These are phyloP conservation scores for Mus musculus DNA, from an alignment of 2,113 vertebrate species.

Conservation along the genomic window DNA sequence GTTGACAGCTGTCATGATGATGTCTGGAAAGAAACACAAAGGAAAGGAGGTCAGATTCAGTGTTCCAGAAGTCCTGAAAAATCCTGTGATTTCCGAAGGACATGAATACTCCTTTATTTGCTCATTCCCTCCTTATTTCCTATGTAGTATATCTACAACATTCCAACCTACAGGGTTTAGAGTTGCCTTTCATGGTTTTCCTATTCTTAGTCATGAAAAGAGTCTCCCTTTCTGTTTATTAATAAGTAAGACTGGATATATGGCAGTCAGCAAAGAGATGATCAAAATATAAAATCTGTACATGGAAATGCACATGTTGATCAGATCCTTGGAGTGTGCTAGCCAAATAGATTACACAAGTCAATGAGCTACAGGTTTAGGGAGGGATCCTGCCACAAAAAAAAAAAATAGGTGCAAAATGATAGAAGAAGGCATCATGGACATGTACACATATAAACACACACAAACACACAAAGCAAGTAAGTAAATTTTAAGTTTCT, in stretches of 20 bases:
- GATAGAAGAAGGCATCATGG: neutral
- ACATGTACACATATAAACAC: neutral
- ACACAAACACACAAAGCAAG: neutral
- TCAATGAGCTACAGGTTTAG: neutral
- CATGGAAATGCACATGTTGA: too few relatives aligned
- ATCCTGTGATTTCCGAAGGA: neutral
- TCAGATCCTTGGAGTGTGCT: too few relatives aligned
- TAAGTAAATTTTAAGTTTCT: neutral
- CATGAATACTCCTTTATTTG: neutral
- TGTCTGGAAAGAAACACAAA: neutral
- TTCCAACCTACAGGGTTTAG: too few relatives aligned
- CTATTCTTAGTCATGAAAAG: neutral
- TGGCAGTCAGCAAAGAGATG: neutral
- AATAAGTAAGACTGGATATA: neutral
- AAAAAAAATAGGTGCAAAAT: neutral
- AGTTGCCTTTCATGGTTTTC: neutral
- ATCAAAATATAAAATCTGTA: neutral
- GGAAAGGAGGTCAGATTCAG: too few relatives aligned
- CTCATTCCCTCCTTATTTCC: neutral
- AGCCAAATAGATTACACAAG: neutral
- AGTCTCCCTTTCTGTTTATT: neutral
- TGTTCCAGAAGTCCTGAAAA: neutral
- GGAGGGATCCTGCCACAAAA: neutral
- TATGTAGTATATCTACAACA: neutral
- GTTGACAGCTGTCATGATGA: neutral